Base-by-base conservation (phyloP, 2,797 vertebrate species). In the Rhabdophis nuchalis region DNA sequence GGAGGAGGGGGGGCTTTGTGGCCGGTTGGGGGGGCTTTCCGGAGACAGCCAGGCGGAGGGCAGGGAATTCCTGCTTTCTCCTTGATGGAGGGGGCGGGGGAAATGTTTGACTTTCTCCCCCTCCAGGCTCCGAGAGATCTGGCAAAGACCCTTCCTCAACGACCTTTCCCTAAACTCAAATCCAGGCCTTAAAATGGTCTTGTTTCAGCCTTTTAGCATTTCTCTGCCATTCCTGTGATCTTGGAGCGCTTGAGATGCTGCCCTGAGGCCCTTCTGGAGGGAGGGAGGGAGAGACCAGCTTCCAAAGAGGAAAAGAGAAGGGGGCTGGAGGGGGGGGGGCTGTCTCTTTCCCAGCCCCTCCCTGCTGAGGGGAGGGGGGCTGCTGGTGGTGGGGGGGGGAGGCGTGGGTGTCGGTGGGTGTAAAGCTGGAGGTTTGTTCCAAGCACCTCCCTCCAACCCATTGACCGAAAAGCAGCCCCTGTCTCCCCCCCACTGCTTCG, bases 321-420 rank as follows among this genome's bases (percentile, higher is more conserved):
- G 4, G 1, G 20, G 36, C 5, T 5, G 46, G 46, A 6, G 46
- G 5, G 4, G 46, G 46, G n/a, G 29, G 68, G 5, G 2, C 32
- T 23, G n/a, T 41, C 36, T 41, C 72, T 23, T 46, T 41, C 36
- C 36, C 36, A 46, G 72, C 18, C 20, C 0, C 20, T 82, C 72
- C 72, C 20, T 25, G 36, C 36, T 82, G 36, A 8, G 9, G 72
- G 32, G 14, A 18, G 64, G 8, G 18, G 0, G n/a, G 32, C 32
- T 9, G n/a, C n/a, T 68, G 6, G n/a, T n/a, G 6, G 29, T 2
- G 1, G 9, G n/a, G 64, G 6, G 29, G 5, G 1, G 9, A 16
- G 16, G 46, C 46, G 46, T 50, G 46, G 46, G 5, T 46, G 46
- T 50, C 5, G 46, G 46, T 50, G 46, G 46, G 46, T 50, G 46